Evolutionary conservation across 2,113 vertebrate genomes (phyloP).

Genomic region (Bos javanicus): DNA sequence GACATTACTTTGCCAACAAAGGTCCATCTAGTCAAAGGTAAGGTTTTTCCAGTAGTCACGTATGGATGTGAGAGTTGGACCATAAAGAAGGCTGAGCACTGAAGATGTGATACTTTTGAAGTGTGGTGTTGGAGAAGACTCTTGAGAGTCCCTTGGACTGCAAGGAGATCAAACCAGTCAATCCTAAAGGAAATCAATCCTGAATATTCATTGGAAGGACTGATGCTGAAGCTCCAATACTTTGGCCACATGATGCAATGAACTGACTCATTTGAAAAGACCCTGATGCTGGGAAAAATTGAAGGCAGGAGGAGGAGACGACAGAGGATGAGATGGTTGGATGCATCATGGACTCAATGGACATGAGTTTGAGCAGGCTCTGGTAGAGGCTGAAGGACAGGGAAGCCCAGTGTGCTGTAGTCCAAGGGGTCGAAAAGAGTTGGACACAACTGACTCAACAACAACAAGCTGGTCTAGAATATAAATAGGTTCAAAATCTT

Average conservation of each 20-base stretch:
- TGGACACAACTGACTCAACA: background rate
- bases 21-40: background rate
- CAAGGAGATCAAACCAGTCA: background rate
- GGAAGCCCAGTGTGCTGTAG: background rate
- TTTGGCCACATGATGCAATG: background rate
- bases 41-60: background rate
- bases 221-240: background rate
- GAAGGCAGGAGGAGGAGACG: background rate
- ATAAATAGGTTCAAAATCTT: background rate
- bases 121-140: background rate
- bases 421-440: background rate
- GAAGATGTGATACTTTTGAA: background rate
- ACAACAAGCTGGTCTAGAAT: background rate
- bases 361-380: background rate
- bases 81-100: background rate
- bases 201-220: background rate
- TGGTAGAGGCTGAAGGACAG: background rate
- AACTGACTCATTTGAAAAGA: background rate
- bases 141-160: background rate
- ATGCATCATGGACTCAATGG: background rate
- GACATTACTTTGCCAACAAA: background rate
- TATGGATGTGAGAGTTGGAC: background rate
- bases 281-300: background rate
- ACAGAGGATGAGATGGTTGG: background rate
- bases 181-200: background rate